A percentile compares a stretch with the other conserved stretches of the same genome.
phyloP scores from a whole-genome alignment of 2,113 vertebrate genomes.

The Hiodon tergisus region DNA sequence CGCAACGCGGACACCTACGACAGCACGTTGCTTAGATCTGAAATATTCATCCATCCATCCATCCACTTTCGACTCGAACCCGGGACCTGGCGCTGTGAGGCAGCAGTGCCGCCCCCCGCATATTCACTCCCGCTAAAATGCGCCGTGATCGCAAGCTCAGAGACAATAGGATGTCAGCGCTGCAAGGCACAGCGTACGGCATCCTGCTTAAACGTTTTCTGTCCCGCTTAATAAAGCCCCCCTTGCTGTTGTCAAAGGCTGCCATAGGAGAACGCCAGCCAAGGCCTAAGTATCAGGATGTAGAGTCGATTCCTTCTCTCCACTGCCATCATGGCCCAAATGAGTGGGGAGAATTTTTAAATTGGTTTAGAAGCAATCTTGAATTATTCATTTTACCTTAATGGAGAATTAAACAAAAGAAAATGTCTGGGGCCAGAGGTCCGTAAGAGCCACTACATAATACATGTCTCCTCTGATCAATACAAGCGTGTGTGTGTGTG shows the following conservation, averaged over 20 bases:
- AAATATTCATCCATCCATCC: too few relatives aligned
- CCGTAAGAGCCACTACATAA: background rate
- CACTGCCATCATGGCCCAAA: background rate
- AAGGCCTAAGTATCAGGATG: background rate
- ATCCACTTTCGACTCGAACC: too few relatives aligned
- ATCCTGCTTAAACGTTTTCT: too few relatives aligned
- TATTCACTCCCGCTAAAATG: too few relatives aligned
- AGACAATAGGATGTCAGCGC: too few relatives aligned
- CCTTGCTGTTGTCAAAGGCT: background rate
- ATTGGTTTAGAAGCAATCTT: constrained; percentile 13
- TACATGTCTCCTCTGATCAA: background rate
- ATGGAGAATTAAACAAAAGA: constrained; percentile 20
- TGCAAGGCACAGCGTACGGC: too few relatives aligned
- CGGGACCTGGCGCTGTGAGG: too few relatives aligned
- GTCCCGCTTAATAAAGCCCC: too few relatives aligned
- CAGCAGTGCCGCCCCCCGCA: too few relatives aligned
- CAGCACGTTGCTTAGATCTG: too few relatives aligned
- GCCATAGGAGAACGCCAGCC: background rate
- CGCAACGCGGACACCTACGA: too few relatives aligned
- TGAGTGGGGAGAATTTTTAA: constrained; percentile 1
- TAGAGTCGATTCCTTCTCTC: background rate
- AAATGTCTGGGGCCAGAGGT: background rate
- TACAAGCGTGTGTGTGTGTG: background rate
- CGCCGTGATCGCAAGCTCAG: too few relatives aligned
- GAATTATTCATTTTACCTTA: constrained; percentile 20